Evolutionary conservation across 2,113 vertebrate species (phyloP), one percentile per base, ranked within the genome.

Genomic region (Eleginops maclovinus): DNA sequence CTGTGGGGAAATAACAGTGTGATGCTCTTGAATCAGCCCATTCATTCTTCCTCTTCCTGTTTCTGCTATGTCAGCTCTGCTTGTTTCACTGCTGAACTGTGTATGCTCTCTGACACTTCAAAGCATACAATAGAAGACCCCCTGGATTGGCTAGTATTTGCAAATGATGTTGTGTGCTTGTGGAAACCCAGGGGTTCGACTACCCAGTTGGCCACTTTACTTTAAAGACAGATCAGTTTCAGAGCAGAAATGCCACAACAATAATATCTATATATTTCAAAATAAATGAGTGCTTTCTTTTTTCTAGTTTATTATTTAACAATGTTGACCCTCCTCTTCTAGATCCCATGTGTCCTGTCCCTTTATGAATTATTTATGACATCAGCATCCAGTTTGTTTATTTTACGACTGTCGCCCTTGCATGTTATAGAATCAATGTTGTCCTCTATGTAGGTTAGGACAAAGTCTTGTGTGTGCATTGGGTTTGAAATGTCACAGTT

Each of bases 1-100:
- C 84, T 80, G 60, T 77, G 69, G 88, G 85, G 85, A 85, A 88
- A 87, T 83, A 77, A 80, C 77, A 41, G 56, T 54, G 47, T 53
- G 22, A 72, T 58, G 66, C 72, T 77, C 77, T 79, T 75, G 72
- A 88, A 71, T 77, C 79, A 73, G 49, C 49, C 73, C 72, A 81
- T 87, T 89, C 87, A 88, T 81, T 77, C 71, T 55, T 65, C 56
- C 59, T 81, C 69, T 54, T 31, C 51, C 75, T 64, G 40, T 75
- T 24, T 16, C 69, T 73, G 73, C 70, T 68, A 21, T 78, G 24
- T 51, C 62, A 46, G 61, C 64, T 64, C 26, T 26, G 49, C 58
- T 47, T 24, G 49, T 22, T 55, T 64, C 47, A 9, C 49, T 5
- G 4, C 72, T 71, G 74, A 68, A 63, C 72, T 63, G 6, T 24